Conservation (phyloP, 2,888 invertebrate genomes). For the Stegana nigrithorax region DNA sequence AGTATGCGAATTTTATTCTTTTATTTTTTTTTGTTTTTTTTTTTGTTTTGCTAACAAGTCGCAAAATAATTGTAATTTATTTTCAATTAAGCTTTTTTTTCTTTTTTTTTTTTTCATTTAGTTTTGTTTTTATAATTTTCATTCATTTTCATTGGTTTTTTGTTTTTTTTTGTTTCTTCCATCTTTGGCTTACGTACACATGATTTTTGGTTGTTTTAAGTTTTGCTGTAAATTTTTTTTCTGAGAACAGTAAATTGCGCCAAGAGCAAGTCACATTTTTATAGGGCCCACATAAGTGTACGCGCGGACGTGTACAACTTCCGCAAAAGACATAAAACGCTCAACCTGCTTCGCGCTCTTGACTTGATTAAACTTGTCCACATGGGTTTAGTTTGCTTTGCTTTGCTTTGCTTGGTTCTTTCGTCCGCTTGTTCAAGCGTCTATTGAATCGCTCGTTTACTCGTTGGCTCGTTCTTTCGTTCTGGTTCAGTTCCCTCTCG, state of each 20-base stretch:
- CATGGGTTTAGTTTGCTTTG: too few species aligned
- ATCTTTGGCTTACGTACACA: background rate
- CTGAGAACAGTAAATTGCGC: background rate
- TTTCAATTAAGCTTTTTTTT: conserved; percentile 45
- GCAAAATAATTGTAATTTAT: conserved; percentile 31
- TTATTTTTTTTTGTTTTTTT: background rate
- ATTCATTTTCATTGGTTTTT: background rate
- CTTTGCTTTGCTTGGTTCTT: background rate
- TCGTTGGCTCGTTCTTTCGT: too few species aligned
- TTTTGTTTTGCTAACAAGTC: background rate
- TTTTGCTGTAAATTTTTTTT: background rate
- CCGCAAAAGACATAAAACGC: background rate
- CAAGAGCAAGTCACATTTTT: background rate
- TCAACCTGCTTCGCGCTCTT: background rate
- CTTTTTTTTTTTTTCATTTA: too few species aligned
- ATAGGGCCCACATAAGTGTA: background rate
- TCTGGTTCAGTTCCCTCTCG: conserved; percentile 6
- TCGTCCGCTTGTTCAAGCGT: too few species aligned
- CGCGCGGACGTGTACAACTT: background rate
- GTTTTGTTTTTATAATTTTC: conserved; percentile 26
- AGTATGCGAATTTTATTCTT: too few species aligned
- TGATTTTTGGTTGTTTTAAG: background rate
- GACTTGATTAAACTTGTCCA: background rate
- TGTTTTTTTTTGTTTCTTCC: background rate
- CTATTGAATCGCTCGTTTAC: too few species aligned